Base-by-base conservation (phyloP, 2,888 invertebrate species). In the Cecidostiba fungosa region DNA sequence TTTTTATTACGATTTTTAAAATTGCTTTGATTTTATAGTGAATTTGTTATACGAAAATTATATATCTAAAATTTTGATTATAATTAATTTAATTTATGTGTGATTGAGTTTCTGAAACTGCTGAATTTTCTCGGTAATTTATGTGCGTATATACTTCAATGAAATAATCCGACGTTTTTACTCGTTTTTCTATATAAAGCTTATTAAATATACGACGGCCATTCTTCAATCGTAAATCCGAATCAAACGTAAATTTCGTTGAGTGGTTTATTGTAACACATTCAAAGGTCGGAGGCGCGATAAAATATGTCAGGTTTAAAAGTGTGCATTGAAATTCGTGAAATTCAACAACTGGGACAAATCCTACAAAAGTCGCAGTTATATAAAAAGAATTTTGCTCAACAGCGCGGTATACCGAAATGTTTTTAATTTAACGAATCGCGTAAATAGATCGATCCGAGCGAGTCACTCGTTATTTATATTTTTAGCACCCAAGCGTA, bases 301-400 rank as follows among this genome's bases (percentile, higher is more conserved):
- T 78, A 78, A 78, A 69, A 47, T 78, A 6, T 70, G 69, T 70
- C 70, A 79, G 70, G 36, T 50, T n/a, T 39, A 66, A 62, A 66
- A 69, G 16, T 78, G 10, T 47, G 32, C 50, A 70, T 70, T 70
- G 79, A 70, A 79, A 79, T 12, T 70, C 32, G 43, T 16, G 39
- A 82, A 74, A 82, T 82, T 66, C 43, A 72, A 70, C 19, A 81
- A 62, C 72, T 72, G 23, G 74, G 69, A 39, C 59, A 76, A 82
- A 29, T 32, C 14, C 8, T 36, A 54, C 47, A 80, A 79, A 36
- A 39, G 12, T 39, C 2, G 10, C 8, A 43, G 26, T 36, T n/a
- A 19, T 43, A 19, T n/a, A 32, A 70, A 70, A 70, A 32, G 14
- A 66, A 12, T 19, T 16, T 43, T 29, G 23, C 73, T 81, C 62